phyloP scores from a whole-genome alignment of 2,888 invertebrate species.

The Pterostichus madidus region DNA sequence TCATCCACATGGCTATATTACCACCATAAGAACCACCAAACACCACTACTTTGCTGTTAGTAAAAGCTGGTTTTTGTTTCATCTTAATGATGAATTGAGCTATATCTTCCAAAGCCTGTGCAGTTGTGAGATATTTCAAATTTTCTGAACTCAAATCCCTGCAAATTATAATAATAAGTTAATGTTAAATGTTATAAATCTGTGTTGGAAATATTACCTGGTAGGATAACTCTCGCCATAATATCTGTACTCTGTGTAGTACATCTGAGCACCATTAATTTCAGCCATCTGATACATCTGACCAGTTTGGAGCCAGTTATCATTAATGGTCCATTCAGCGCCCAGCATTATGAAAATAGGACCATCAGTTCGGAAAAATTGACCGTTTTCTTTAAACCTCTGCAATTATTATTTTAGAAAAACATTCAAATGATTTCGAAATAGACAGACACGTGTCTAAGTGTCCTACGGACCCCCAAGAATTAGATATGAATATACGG shows the following conservation, averaged over 20 bases:
- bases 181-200: constrained; percentile 11
- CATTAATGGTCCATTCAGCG: constrained; percentile 86
- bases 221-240: constrained; percentile 88
- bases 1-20: no score
- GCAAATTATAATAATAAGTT: constrained; percentile 18
- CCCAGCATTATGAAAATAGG: constrained; percentile 85
- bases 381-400: constrained; percentile 80
- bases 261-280: constrained; percentile 81
- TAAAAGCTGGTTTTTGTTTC: constrained; percentile 68
- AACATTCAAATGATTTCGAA: no score
- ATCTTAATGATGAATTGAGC: constrained; percentile 81
- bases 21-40: no score
- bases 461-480: no score
- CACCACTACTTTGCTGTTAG: constrained; percentile 68
- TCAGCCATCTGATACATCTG: constrained; percentile 82
- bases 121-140: constrained; percentile 81
- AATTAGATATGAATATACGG: no score
- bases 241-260: constrained; percentile 90
- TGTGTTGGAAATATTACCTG: constrained; percentile 77
- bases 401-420: no score
- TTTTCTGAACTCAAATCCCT: constrained; percentile 81
- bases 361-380: constrained; percentile 77
- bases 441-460: no score
- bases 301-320: constrained; percentile 81
- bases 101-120: constrained; percentile 84